Base-by-base conservation (phyloP, 2,888 invertebrate genomes). In the Alloplasta piceator region DNA sequence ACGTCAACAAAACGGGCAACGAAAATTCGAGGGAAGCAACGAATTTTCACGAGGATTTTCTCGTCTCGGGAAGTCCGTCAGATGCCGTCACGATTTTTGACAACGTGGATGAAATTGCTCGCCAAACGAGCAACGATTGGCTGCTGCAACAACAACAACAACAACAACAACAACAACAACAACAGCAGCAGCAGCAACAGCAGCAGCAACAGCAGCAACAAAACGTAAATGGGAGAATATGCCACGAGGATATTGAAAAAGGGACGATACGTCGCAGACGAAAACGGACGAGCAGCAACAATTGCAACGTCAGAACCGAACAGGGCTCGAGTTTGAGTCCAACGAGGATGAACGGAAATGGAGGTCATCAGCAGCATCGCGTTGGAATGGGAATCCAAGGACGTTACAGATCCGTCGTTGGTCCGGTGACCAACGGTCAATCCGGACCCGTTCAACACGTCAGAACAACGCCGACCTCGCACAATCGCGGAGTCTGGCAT, bases 361-460 rank as follows among this genome's bases (percentile, higher is more conserved):
- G 89, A 82, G 87, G 84, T 87, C 89, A 89, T 86, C 89, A 87
- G 84, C 89, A 89, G 84, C 90, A 89, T 84, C 90, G 90, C 64
- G 85, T 88, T 78, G 84, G 87, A 77, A 84, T 89, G 88, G 86
- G 88, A 80, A 87, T 90, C 85, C 87, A 87, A 83, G 90, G 88
- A 83, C 89, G 89, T 77, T 90, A 87, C 87, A 86, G 89, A 84
- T 81, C 87, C 48, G 87, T 82, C 48, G 86, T 87, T 48, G 84
- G 85, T 26, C 84, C 83, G 10, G 86, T 85, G 67, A 82, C 85
- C 26, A 26, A 26, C 3, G 82, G 80, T 7, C 50, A 78, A 6
- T 56, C 77, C 4, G 78, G 74, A 58, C 74, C 64, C 16, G 79
- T 63, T 9, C 76, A 82, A 55, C 88, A 89, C 77, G 84, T 84